Evolutionary conservation across 2,888 invertebrate genomes (phyloP).

Genomic region (Steinernema hermaphroditum): DNA sequence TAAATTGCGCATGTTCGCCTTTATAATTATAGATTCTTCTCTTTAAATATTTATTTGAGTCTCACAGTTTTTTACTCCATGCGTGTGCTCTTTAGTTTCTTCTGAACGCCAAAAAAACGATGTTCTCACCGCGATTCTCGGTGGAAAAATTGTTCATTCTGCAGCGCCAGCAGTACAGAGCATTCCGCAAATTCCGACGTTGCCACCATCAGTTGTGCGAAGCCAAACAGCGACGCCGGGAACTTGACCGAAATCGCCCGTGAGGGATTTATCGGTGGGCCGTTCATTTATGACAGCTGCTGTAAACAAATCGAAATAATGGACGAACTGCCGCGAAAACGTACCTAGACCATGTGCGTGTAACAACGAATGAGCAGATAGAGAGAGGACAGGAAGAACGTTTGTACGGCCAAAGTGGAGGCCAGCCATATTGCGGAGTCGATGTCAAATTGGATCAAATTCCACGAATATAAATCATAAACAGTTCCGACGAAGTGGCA

Average conservation of each 20-base stretch:
- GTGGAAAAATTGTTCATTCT: slow-evolving; percentile 2
- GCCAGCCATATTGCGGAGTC: neutral
- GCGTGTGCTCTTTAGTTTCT: neutral
- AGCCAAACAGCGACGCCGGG: slow-evolving; percentile 6
- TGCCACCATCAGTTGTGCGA: slow-evolving; percentile 13
- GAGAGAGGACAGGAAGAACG: slow-evolving; percentile 34
- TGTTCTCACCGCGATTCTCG: neutral
- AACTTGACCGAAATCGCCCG: slow-evolving; percentile 21
- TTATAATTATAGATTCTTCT: neutral
- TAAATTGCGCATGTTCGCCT: neutral
- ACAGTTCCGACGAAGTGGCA: slow-evolving; percentile 7
- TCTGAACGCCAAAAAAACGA: too few species aligned
- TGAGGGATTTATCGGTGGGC: neutral
- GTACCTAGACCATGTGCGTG: slow-evolving; percentile 33
- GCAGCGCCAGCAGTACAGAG: neutral
- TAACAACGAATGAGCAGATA: slow-evolving; percentile 41
- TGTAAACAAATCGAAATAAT: neutral
- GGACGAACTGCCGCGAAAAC: neutral
- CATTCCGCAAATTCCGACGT: neutral
- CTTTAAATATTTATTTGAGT: neutral
- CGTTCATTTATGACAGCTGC: neutral
- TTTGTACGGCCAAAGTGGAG: slow-evolving; percentile 36
- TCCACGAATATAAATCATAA: slow-evolving; percentile 22
- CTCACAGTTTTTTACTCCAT: neutral
- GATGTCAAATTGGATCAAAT: slow-evolving; percentile 18